Evolutionary conservation across 2,113 vertebrate genomes (phyloP).

Genomic region (Thunnus maccoyii): DNA sequence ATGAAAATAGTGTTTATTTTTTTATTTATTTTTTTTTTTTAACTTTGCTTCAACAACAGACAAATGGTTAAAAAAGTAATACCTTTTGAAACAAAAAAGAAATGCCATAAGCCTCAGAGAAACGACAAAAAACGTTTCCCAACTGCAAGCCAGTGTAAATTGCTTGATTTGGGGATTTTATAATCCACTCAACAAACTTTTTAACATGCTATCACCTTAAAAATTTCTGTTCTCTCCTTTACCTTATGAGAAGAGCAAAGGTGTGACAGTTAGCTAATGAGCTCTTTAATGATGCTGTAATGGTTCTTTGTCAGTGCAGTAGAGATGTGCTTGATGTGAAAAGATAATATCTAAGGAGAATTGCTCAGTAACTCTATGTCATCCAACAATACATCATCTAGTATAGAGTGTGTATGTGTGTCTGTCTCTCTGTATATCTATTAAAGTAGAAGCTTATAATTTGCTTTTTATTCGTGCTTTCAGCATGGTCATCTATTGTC

Average conservation of each 20-base stretch:
- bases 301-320: no score
- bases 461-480: not conserved
- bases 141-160: not conserved
- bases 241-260: not conserved
- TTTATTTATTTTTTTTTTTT: conserved; percentile 15
- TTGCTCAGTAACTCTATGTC: not conserved
- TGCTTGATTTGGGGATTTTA: no score
- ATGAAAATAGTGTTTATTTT: conserved; percentile 15
- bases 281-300: not conserved
- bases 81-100: conserved; percentile 6
- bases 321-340: not conserved
- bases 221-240: no score
- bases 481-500: not conserved
- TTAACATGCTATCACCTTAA: no score
- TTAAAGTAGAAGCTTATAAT: no score
- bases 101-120: not conserved
- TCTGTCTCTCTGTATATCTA: not conserved
- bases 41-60: not conserved
- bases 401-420: not conserved
- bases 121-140: not conserved
- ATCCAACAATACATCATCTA: not conserved
- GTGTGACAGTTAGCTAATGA: not conserved
- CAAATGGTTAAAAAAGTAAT: conserved; percentile 1
- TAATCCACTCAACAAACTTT: no score
- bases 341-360: not conserved